Conservation (phyloP, 1,140 invertebrate species). For the Phthorimaea operculella region DNA sequence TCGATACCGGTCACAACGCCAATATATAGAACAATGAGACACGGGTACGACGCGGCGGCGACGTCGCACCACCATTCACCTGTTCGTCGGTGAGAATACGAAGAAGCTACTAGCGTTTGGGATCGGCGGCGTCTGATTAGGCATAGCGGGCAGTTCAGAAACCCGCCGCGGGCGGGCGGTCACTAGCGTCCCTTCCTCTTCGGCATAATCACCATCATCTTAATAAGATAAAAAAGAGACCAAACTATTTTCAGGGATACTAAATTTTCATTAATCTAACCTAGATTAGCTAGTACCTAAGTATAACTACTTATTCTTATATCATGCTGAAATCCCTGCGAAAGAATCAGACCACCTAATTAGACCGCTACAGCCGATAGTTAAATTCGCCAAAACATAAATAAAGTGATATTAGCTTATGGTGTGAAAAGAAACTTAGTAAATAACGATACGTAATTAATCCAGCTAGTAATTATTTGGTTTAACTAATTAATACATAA, state of each 20-base stretch:
- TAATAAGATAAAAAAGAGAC: slow-evolving; percentile 51
- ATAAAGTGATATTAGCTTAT: slow-evolving; percentile 21
- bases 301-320: slow-evolving; percentile 12
- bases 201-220: slow-evolving; percentile 64
- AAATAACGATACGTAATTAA: slow-evolving; percentile 17
- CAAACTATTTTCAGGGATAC: slow-evolving; percentile 4
- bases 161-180: slow-evolving; percentile 88
- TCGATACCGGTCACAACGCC: slow-evolving; percentile 31
- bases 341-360: slow-evolving; percentile 8
- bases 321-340: slow-evolving; percentile 24
- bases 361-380: not conserved
- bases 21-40: slow-evolving; percentile 56
- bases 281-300: slow-evolving; percentile 10
- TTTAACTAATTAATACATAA: slow-evolving; percentile 16
- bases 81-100: slow-evolving; percentile 94
- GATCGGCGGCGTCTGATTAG: slow-evolving; percentile 92
- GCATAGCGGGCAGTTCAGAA: slow-evolving; percentile 89
- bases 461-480: slow-evolving; percentile 16
- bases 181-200: slow-evolving; percentile 72
- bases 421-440: slow-evolving; percentile 15
- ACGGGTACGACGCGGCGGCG: slow-evolving; percentile 40
- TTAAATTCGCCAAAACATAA: slow-evolving; percentile 29
- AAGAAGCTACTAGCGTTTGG: slow-evolving; percentile 96
- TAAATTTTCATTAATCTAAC: slow-evolving; percentile 10
- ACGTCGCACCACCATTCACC: slow-evolving; percentile 70